A percentile compares a stretch with the other conserved stretches of the same genome.
Conservation (phyloP, 2,888 invertebrate species). For the Ferdinandea cuprea region DNA sequence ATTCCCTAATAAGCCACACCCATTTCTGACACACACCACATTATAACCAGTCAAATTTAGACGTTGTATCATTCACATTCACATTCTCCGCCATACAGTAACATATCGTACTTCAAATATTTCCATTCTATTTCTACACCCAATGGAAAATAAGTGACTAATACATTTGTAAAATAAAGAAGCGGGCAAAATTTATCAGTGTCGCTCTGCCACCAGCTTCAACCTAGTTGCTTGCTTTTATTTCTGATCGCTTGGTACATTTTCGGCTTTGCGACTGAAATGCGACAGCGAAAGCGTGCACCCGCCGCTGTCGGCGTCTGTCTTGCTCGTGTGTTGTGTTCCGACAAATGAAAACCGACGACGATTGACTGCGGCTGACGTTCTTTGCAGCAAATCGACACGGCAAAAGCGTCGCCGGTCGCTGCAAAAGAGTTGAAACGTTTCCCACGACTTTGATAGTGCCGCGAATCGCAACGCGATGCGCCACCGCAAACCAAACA, state of each 20-base stretch:
- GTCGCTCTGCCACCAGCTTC: not conserved
- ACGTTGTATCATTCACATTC: no score
- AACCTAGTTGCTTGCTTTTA: not conserved
- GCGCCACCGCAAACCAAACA: not conserved
- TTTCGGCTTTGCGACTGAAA: conserved; percentile 73
- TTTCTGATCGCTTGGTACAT: conserved; percentile 49
- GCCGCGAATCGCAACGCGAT: conserved; percentile 6
- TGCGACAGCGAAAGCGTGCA: conserved; percentile 71
- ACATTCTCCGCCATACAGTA: no score
- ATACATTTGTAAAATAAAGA: not conserved
- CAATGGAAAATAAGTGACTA: not conserved
- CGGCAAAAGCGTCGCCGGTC: not conserved
- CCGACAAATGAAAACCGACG: conserved; percentile 41
- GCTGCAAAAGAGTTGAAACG: not conserved
- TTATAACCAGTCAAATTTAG: no score
- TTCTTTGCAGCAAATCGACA: not conserved
- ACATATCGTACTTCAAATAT: no score
- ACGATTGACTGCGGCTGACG: conserved; percentile 6
- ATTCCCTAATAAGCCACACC: no score
- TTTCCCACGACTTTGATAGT: not conserved
- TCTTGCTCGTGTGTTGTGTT: conserved; percentile 36
- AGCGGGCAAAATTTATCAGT: conserved; percentile 1
- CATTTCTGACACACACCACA: no score
- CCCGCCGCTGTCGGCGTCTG: conserved; percentile 53
- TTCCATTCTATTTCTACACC: no score